Base-by-base conservation (phyloP, 2,888 invertebrate species). In the Byasa hedistus region DNA sequence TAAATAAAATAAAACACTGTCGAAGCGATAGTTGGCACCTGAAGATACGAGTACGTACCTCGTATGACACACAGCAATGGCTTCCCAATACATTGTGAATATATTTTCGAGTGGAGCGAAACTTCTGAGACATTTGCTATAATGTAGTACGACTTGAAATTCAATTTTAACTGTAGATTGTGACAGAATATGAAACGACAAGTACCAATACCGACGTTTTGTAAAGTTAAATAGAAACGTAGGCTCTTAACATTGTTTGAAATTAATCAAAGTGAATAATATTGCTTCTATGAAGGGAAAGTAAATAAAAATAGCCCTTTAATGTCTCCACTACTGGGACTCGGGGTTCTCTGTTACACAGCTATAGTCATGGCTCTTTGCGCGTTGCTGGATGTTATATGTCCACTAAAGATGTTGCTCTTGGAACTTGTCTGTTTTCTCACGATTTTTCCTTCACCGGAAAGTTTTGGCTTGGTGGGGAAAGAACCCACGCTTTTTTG, bases 31-130 rank as follows among this genome's bases (percentile, higher is more conserved):
- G 78, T 81, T 79, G 79, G 78, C 82, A 84, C 84, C 81, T 82
- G 77, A 75, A 81, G 76, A 81, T 62, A 68, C 59, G 58, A 52
- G 63, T 67, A 68, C 69, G 61, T 58, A 59, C 61, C 69, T 59
- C 62, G 70, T 69, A 68, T 74, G 74, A 76, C 70, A 81, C 79
- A 85, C 78, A 76, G 76, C 76, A 83, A 86, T 84, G 80, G 83
- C 80, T 85, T 86, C 81, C 83, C 85, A 79, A 87, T 87, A 84
- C 82, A 77, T 80, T 79, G 81, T 78, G 81, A 70, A 73, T 70
- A 69, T 69, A 71, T 79, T 80, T 79, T 64, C 67, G 61, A 64
- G 75, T 74, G 70, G 71, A 72, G 70, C 70, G 73, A 74, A 76
- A 80, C 77, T 83, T 81, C 77, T 74, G 74, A 81, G 80, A 80